phyloP scores from a whole-genome alignment of 2,888 invertebrate species.

The Limnephilus marmoratus region DNA sequence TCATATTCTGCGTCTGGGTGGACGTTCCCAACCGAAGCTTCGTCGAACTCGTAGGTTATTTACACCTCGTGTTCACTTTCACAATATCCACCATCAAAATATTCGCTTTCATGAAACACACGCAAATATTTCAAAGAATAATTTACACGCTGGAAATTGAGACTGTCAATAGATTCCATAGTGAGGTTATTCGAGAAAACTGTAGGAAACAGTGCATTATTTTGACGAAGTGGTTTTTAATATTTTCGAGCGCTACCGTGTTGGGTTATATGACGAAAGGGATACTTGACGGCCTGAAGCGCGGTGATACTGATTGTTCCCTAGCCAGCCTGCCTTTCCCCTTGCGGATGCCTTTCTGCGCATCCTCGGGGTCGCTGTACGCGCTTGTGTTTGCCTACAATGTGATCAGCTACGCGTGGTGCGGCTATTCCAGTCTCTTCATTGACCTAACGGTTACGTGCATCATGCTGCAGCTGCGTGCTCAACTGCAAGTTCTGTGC shows the following conservation, averaged over 20 bases:
- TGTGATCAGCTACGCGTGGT: neutral
- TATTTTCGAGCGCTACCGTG: neutral
- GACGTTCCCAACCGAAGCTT: neutral
- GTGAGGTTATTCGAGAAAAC: neutral
- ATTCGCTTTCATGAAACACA: neutral
- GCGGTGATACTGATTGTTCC: neutral
- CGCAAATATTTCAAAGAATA: neutral
- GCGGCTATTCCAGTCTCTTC: neutral
- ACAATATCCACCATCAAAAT: neutral
- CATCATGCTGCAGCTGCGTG: slow-evolving; percentile 8
- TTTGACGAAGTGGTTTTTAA: neutral
- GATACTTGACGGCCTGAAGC: neutral
- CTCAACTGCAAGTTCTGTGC: neutral
- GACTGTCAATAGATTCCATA: neutral
- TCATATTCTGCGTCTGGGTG: neutral
- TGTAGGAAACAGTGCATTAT: neutral
- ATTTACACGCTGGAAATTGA: neutral
- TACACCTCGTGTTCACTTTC: neutral
- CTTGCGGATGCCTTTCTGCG: neutral
- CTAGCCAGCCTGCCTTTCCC: neutral
- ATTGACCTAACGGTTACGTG: neutral
- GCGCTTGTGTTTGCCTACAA: neutral
- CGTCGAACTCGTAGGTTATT: neutral
- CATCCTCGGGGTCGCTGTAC: neutral
- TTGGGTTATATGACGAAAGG: neutral